Conservation (phyloP, 2,888 invertebrate genomes). For the Paralinhomoeus sp. region DNA sequence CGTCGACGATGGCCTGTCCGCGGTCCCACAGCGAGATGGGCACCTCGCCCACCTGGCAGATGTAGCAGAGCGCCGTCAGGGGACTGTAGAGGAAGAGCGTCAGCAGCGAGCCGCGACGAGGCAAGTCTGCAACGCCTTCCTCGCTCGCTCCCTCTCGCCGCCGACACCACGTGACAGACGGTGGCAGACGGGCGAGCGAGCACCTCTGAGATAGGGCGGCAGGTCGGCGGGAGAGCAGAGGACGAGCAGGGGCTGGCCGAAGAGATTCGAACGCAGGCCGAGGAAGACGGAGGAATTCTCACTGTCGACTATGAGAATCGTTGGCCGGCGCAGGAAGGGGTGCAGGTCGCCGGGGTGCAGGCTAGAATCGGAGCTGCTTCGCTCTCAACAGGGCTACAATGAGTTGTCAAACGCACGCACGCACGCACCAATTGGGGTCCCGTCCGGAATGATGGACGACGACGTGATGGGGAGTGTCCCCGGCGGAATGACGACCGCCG, state of each 20-base stretch:
- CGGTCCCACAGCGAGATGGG: constrained; percentile 70
- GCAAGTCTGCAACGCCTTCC: constrained; percentile 29
- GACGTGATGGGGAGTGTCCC: too few species aligned
- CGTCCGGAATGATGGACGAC: too few species aligned
- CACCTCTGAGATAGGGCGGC: constrained; percentile 59
- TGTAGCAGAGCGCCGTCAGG: constrained; percentile 66
- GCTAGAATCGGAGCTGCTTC: too few species aligned
- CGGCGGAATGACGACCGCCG: too few species aligned
- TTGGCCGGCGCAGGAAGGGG: constrained; percentile 69
- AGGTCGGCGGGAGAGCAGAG: constrained; percentile 78
- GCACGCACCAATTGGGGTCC: too few species aligned
- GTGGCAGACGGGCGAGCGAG: background rate
- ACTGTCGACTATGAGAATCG: constrained; percentile 79
- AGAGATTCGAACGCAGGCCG: constrained; percentile 63
- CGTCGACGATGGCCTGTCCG: constrained; percentile 60
- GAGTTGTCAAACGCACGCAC: too few species aligned
- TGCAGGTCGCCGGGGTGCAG: constrained; percentile 77
- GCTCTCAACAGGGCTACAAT: too few species aligned
- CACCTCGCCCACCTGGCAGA: constrained; percentile 63
- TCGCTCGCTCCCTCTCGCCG: background rate
- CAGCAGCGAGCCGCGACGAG: constrained; percentile 59
- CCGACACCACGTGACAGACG: background rate
- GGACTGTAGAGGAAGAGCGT: constrained; percentile 86
- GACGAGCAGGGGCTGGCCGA: constrained; percentile 74
- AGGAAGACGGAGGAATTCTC: constrained; percentile 74